phyloP scores from a whole-genome alignment of 2,888 invertebrate species.

The Liopterus haemorrhoidalis region DNA sequence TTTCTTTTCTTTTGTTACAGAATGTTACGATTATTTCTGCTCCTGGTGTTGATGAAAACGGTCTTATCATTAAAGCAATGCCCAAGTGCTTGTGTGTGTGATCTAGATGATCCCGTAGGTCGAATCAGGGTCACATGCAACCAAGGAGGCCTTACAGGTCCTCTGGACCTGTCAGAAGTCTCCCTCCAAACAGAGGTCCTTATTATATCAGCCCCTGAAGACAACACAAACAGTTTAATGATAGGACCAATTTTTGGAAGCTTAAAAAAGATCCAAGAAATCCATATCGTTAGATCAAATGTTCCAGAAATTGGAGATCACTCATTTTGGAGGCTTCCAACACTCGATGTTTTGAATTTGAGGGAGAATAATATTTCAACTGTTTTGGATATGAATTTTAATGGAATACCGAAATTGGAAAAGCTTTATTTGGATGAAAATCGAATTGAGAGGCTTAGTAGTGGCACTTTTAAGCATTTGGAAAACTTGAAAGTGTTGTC shows the following conservation, averaged over 20 bases:
- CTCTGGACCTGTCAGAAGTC: slow-evolving; percentile 57
- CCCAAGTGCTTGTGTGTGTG: slow-evolving; percentile 59
- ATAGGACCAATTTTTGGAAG: slow-evolving; percentile 64
- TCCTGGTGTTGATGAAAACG: too few species aligned
- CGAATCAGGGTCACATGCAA: slow-evolving; percentile 55
- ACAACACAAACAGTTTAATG: slow-evolving; percentile 57
- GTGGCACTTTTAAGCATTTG: slow-evolving; percentile 68
- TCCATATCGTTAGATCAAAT: slow-evolving; percentile 71
- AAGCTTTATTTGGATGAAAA: slow-evolving; percentile 71
- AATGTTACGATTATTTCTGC: too few species aligned
- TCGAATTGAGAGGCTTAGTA: slow-evolving; percentile 69
- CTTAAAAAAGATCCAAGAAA: slow-evolving; percentile 56
- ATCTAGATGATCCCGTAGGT: slow-evolving; percentile 55
- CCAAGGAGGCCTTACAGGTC: slow-evolving; percentile 56
- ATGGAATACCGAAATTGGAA: slow-evolving; percentile 64
- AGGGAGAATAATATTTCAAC: slow-evolving; percentile 71
- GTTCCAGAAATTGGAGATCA: slow-evolving; percentile 72
- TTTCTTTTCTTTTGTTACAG: too few species aligned
- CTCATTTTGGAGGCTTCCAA: slow-evolving; percentile 68
- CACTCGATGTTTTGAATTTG: slow-evolving; percentile 57
- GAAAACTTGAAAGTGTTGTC: slow-evolving; percentile 60
- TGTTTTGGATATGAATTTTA: slow-evolving; percentile 66
- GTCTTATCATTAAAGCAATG: too few species aligned
- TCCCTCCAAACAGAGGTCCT: slow-evolving; percentile 59
- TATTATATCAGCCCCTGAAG: slow-evolving; percentile 60